Evolutionary conservation across 2,888 invertebrate species (phyloP).

Genomic region (Flexamia atlantica): DNA sequence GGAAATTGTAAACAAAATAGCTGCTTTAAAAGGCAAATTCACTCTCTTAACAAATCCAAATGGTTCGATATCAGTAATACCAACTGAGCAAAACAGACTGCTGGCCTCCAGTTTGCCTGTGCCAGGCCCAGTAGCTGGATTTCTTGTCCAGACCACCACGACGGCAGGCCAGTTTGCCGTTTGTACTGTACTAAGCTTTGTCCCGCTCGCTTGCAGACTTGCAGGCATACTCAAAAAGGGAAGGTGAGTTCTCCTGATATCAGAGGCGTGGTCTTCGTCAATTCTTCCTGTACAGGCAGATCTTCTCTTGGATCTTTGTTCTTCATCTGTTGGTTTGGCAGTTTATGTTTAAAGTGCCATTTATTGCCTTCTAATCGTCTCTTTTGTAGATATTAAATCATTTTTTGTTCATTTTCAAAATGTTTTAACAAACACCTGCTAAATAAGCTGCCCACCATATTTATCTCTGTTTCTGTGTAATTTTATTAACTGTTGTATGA

Average conservation of each 20-base stretch:
- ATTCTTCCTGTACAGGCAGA: background rate
- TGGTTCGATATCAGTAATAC: slow-evolving; percentile 26
- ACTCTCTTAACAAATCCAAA: slow-evolving; percentile 20
- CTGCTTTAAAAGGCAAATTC: slow-evolving; percentile 37
- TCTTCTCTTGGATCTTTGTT: too few relatives aligned
- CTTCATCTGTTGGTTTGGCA: too few relatives aligned
- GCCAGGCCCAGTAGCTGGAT: slow-evolving; percentile 22
- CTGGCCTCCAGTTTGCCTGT: slow-evolving; percentile 6
- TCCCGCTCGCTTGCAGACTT: slow-evolving; percentile 36
- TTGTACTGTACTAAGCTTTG: slow-evolving; percentile 22
- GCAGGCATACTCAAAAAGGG: slow-evolving; percentile 43
- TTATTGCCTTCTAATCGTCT: too few relatives aligned
- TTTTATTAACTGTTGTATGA: too few relatives aligned
- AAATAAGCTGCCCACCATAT: too few relatives aligned
- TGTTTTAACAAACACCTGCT: too few relatives aligned
- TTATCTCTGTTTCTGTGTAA: too few relatives aligned
- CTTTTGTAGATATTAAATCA: too few relatives aligned
- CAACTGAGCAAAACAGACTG: slow-evolving; percentile 18
- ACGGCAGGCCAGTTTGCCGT: slow-evolving; percentile 40
- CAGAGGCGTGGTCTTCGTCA: background rate
- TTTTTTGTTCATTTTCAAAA: too few relatives aligned
- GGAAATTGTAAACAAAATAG: slow-evolving; percentile 2
- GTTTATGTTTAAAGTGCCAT: too few relatives aligned
- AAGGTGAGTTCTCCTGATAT: slow-evolving; percentile 22
- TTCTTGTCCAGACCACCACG: slow-evolving; percentile 37